Base-by-base conservation (phyloP, 2,888 invertebrate species). In the Acleris emargana region DNA sequence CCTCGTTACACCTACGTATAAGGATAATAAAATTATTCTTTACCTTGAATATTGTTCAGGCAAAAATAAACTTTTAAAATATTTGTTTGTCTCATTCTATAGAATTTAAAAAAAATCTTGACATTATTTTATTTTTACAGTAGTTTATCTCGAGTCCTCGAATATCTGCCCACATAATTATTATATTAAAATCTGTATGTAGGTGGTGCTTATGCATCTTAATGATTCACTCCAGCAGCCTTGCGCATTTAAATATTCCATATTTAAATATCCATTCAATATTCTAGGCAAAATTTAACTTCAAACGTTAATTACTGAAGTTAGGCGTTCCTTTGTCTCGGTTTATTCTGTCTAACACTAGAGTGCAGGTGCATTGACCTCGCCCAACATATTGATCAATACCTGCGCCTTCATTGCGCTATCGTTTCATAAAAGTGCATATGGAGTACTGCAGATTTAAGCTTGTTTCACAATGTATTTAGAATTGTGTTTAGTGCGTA, bases 201-300 rank as follows among this genome's bases (percentile, higher is more conserved):
- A 53, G 64, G 58, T 42, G 58, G 52, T 49, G 62, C 43, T 59
- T 54, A 59, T 64, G 58, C 53, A 64, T 64, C 28, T 17, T 47
- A 63, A 64, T 64, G 47, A 64, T 58, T 64, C 64, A 64, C 53
- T 18, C 25, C 58, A n/a, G 47, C 38, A 45, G 58, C 45, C 51
- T 51, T 58, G 62, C 63, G 38, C 47, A 53, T 59, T 49, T 18
- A 59, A 53, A 22, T 52, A 25, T n/a, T n/a, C n/a, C n/a, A n/a
- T n/a, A n/a, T n/a, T n/a, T n/a, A n/a, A n/a, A n/a, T n/a, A 38
- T 42, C 42, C n/a, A 22, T 17, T 25, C 45, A 13, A 22, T 45
- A 45, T 42, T 47, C 32, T 47, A 57, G 20, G 18, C 17, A 32
- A 1, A 32, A 52, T 52, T 32, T 52, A 25, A 25, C 28, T 28